Evolutionary conservation across 1,140 invertebrate genomes (phyloP).

Genomic region (Plectrocnemia conspersa): DNA sequence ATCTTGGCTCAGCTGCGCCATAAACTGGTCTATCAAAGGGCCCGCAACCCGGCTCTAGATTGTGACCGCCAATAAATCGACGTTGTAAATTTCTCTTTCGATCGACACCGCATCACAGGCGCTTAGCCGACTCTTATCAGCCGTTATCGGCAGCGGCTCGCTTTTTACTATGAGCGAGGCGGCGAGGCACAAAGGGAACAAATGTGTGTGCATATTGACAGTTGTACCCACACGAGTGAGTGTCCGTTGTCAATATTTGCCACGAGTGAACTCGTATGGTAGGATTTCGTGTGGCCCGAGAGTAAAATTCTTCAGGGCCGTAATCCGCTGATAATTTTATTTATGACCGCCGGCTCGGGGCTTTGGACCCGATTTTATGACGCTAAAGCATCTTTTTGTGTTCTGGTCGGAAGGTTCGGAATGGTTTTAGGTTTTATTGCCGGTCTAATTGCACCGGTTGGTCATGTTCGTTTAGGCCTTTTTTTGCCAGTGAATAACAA

Average conservation of each 20-base stretch:
- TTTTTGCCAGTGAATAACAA: too few species aligned
- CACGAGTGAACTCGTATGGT: too few species aligned
- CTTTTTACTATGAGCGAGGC: conserved; percentile 4
- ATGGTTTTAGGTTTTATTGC: neutral
- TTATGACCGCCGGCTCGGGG: conserved; percentile 1
- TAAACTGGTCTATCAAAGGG: conserved; percentile 9
- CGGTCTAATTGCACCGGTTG: conserved; percentile 9
- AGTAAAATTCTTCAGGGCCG: too few species aligned
- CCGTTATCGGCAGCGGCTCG: conserved; percentile 14
- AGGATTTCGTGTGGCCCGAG: too few species aligned
- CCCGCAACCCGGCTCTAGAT: neutral
- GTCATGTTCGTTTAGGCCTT: too few species aligned
- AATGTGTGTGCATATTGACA: neutral
- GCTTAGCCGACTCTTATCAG: conserved; percentile 8
- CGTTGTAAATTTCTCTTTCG: conserved; percentile 9
- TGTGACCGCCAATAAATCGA: conserved; percentile 12
- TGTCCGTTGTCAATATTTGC: conserved; percentile 1
- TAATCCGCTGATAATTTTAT: conserved; percentile 13
- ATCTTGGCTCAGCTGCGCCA: too few species aligned
- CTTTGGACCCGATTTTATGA: conserved; percentile 10
- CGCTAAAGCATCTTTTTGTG: too few species aligned
- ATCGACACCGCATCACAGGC: too few species aligned
- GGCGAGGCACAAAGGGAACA: conserved; percentile 1
- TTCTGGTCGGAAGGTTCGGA: too few species aligned
- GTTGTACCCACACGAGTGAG: neutral